Evolutionary conservation across 2,113 vertebrate genomes (phyloP).

Genomic region (Nycticorax nycticorax): DNA sequence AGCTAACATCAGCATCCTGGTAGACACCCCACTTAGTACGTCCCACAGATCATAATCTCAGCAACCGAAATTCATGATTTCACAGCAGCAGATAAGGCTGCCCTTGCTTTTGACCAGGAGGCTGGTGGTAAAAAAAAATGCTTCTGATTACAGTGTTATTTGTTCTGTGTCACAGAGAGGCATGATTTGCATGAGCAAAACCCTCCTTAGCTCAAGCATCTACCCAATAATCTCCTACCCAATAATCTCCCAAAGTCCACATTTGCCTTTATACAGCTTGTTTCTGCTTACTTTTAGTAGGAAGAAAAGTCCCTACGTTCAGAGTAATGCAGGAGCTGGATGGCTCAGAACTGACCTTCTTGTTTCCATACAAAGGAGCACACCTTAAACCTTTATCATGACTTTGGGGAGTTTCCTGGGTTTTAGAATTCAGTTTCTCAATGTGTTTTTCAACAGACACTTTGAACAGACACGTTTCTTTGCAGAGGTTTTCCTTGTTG

Average conservation of each 20-base stretch:
- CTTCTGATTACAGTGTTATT: background rate
- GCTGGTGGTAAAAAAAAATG: background rate
- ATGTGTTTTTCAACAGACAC: background rate
- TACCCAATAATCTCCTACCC: background rate
- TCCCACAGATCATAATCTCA: background rate
- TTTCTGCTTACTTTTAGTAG: background rate
- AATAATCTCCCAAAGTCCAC: background rate
- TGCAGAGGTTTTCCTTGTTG: background rate
- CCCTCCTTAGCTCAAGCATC: background rate
- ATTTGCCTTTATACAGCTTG: background rate
- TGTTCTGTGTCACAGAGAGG: background rate
- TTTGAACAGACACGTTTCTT: background rate
- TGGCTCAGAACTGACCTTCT: background rate
- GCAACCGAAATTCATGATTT: background rate
- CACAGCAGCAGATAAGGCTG: background rate
- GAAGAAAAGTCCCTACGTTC: background rate
- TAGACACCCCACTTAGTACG: background rate
- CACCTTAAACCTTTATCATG: background rate
- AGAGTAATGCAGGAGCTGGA: background rate
- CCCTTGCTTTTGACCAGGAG: background rate
- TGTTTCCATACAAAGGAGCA: background rate
- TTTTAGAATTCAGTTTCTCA: background rate
- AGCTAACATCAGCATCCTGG: background rate
- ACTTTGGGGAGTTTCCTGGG: background rate
- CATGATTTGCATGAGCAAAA: background rate